Percentiles rank a stretch among this genome's conserved stretches.
These are phyloP conservation scores for Tigriopus californicus DNA, from an alignment of 2,888 invertebrate species.

Conservation along the genomic window DNA sequence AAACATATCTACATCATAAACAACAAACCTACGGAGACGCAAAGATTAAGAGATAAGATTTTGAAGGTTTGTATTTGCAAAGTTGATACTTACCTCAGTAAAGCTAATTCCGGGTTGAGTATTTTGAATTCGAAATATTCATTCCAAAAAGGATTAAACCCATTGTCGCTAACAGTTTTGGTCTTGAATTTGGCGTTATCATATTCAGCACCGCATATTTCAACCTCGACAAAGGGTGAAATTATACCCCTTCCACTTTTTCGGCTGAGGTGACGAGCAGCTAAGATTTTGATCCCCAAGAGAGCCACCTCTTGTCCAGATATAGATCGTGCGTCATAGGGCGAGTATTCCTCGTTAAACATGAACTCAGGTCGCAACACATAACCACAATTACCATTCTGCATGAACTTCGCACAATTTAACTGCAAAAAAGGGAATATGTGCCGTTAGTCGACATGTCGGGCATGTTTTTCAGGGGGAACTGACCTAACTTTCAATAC, in stretches of 20 bases:
- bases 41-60: too few species aligned
- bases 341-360: conserved; percentile 57
- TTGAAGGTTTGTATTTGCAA: too few species aligned
- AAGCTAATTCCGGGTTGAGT: conserved; percentile 57
- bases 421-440: conserved; percentile 29
- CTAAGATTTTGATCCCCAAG: conserved; percentile 40
- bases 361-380: conserved; percentile 76
- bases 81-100: conserved; percentile 30
- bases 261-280: conserved; percentile 56
- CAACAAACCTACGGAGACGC: conserved; percentile 43
- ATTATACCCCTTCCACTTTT: conserved; percentile 64
- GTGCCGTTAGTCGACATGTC: too few species aligned
- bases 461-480: too few species aligned
- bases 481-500: too few species aligned
- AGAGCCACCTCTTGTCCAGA: not conserved
- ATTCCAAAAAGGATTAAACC: conserved; percentile 82
- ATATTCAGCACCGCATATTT: conserved; percentile 68
- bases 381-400: conserved; percentile 84
- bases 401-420: conserved; percentile 75
- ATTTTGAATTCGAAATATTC: conserved; percentile 66
- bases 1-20: conserved; percentile 91
- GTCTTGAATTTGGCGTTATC: conserved; percentile 40
- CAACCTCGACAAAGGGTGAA: conserved; percentile 79
- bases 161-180: conserved; percentile 51
- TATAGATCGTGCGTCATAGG: conserved; percentile 38